A percentile compares a stretch with the other conserved stretches of the same genome.
phyloP scores from a whole-genome alignment of 64 coral and sea anemone species.

The Stichodactyla mertensii region DNA sequence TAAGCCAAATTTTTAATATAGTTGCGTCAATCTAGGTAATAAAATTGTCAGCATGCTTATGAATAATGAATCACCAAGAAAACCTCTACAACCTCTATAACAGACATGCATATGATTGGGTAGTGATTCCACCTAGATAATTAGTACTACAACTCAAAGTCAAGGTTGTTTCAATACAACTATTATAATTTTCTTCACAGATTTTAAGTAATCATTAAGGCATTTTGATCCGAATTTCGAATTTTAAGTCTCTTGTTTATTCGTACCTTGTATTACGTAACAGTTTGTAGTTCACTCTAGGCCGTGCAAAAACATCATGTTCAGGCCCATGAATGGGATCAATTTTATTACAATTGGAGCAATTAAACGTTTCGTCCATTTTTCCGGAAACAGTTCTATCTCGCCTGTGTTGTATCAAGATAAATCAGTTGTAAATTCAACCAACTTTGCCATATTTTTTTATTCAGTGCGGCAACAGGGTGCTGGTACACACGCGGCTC shows the following conservation, averaged over 20 bases:
- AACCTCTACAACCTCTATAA: background rate
- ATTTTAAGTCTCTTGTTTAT: background rate
- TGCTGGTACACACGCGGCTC: slow-evolving; percentile 7
- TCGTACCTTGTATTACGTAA: background rate
- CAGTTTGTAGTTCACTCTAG: background rate
- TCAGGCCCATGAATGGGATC: background rate
- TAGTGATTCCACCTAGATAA: background rate
- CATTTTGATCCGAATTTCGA: background rate
- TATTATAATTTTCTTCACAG: background rate
- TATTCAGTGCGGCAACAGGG: background rate
- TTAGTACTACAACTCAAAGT: background rate
- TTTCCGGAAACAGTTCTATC: background rate
- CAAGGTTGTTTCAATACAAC: background rate
- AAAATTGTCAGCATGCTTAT: slow-evolving; percentile 13
- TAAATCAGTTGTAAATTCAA: background rate
- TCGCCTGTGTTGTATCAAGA: background rate
- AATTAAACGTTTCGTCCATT: background rate
- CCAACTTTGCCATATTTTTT: background rate
- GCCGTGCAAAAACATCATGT: background rate
- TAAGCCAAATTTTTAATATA: background rate
- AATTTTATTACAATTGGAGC: background rate
- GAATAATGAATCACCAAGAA: background rate
- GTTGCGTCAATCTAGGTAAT: background rate
- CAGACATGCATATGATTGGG: background rate
- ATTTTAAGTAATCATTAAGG: background rate